Evolutionary conservation across 2,888 invertebrate genomes (phyloP), one percentile per base, ranked within the genome.

Genomic region (Axea sp.): DNA sequence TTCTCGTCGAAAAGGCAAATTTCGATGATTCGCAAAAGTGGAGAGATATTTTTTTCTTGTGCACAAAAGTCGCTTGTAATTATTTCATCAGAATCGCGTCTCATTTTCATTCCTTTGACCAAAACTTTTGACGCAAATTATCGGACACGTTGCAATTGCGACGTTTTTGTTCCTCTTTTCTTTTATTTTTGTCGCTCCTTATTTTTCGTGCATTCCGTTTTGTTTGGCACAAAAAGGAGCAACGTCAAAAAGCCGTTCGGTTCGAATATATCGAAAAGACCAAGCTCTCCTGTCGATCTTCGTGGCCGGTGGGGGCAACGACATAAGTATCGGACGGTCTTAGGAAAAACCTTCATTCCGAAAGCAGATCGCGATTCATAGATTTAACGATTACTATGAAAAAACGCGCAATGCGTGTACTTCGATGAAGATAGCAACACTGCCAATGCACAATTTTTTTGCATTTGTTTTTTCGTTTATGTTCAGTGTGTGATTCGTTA

Each of bases 291-390:
- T 45, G 59, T 59, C 59, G 59, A 59, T 53, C 35, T 30, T 45
- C 30, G 30, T n/a, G 30, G 7, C 1, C 49, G 71, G 75, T 75
- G 86, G 86, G 86, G 84, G 80, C 78, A 76, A 76, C 77, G 79
- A 83, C 84, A 85, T 86, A 86, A 86, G 84, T 86, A 86, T 82
- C 81, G 79, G 83, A 80, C 82, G 80, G 80, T 80, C 82, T 85
- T 84, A 84, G 85, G 86, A 86, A 86, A 86, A 86, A 82, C 79
- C 80, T 82, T 80, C 86, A 87, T 85, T 87, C 85, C 81, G 83
- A 86, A 83, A 84, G 83, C 78, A 83, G 82, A 81, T 80, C 82
- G 83, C 78, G 72, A 73, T 76, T 59, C 65, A 62, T 22, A 49
- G 60, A 65, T 69, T 74, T 65, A 65, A 47, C 59, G 68, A 75